Evolutionary conservation across 2,797 vertebrate genomes (phyloP).

Genomic region (Pogonophryne albipinna): DNA sequence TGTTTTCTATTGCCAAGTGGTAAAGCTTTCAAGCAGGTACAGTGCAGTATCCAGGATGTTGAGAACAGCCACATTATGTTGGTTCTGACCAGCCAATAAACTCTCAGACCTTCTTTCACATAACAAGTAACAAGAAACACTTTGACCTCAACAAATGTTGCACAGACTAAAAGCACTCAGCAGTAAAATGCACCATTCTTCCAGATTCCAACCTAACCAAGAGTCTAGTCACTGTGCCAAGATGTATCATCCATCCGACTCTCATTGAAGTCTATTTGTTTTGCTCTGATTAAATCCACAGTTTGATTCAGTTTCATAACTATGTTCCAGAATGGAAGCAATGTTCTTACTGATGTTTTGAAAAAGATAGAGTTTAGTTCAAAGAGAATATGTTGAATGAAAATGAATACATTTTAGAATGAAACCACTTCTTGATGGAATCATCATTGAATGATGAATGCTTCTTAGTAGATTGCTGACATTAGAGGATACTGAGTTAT

Average conservation of each 20-base stretch:
- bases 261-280: background rate
- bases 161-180: background rate
- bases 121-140: constrained; percentile 1
- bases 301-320: background rate
- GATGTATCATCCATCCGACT: background rate
- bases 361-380: background rate
- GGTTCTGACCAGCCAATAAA: background rate
- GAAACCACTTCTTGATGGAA: background rate
- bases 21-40: constrained; percentile 33
- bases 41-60: background rate
- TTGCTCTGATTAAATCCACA: background rate
- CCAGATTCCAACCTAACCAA: background rate
- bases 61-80: background rate
- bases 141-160: background rate
- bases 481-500: background rate
- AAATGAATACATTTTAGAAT: background rate
- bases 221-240: background rate
- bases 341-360: background rate
- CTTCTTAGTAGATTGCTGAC: background rate
- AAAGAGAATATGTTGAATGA: background rate
- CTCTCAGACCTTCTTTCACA: background rate
- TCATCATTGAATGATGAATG: background rate
- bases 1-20: constrained; percentile 11
- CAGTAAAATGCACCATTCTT: background rate
- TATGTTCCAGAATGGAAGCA: background rate